Evolutionary conservation across 2,113 vertebrate genomes (phyloP).

Genomic region (Verasper variegatus): DNA sequence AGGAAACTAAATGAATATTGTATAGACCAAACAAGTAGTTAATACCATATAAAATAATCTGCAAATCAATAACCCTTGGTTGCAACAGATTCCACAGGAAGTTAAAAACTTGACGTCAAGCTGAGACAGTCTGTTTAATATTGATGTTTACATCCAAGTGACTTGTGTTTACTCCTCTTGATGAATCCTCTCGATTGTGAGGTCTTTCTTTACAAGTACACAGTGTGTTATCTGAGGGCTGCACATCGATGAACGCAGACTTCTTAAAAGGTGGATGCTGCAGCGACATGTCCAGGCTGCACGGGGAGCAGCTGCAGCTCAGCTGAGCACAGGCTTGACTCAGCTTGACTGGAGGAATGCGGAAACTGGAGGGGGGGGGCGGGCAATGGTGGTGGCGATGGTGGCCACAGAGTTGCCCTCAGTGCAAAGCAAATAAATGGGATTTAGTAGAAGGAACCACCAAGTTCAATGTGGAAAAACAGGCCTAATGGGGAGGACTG

Average conservation of each 20-base stretch:
- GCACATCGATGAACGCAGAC: background rate
- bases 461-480: background rate
- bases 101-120: too few relatives aligned
- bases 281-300: conserved; percentile 28
- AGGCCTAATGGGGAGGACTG: background rate
- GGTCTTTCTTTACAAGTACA: background rate
- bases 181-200: too few relatives aligned
- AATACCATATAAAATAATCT: too few relatives aligned
- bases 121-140: too few relatives aligned
- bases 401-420: background rate
- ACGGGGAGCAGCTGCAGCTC: conserved; percentile 1
- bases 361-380: conserved; percentile 55
- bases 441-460: background rate
- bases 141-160: too few relatives aligned
- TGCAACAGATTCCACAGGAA: too few relatives aligned
- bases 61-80: too few relatives aligned
- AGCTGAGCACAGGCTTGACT: conserved; percentile 61
- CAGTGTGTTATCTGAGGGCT: background rate
- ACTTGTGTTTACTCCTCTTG: too few relatives aligned
- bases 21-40: too few relatives aligned
- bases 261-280: conserved; percentile 25
- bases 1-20: too few relatives aligned
- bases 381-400: background rate
- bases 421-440: background rate
- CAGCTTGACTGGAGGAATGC: conserved; percentile 70